These are phyloP conservation scores for Calypte anna DNA, from an alignment of 2,113 vertebrate genomes.

Conservation along the genomic window DNA sequence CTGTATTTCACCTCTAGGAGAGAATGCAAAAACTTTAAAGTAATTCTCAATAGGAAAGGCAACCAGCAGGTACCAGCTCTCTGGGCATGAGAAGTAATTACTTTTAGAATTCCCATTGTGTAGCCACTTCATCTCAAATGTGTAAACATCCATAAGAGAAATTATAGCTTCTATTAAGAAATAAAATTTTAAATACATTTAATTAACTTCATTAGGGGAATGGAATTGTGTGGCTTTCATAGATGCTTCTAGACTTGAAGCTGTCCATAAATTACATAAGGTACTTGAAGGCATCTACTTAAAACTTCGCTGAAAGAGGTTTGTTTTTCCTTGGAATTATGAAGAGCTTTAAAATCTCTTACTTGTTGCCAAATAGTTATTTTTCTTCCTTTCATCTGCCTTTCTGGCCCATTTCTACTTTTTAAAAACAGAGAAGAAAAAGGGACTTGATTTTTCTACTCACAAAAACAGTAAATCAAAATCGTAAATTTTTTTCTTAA, in stretches of 20 bases:
- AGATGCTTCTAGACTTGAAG: not conserved
- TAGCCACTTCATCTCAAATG: slow-evolving; percentile 11
- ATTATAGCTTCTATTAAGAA: slow-evolving; percentile 38
- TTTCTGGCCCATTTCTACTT: not conserved
- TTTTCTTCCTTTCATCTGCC: not conserved
- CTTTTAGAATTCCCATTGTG: slow-evolving; percentile 19
- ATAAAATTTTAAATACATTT: slow-evolving; percentile 21
- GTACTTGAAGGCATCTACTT: not conserved
- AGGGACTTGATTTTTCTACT: not conserved
- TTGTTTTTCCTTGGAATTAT: slow-evolving; percentile 10
- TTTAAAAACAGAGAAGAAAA: not conserved
- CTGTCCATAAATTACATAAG: not conserved
- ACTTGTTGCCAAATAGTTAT: not conserved
- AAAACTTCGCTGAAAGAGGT: slow-evolving; percentile 19
- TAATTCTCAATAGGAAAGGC: slow-evolving; percentile 41
- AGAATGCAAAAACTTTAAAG: slow-evolving; percentile 41
- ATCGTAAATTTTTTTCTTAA: rapidly evolving
- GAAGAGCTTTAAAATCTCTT: not conserved
- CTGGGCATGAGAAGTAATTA: slow-evolving; percentile 16
- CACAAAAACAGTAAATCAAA: not conserved
- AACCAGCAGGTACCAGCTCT: not conserved
- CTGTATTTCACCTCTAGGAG: slow-evolving; percentile 53
- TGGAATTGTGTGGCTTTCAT: not conserved
- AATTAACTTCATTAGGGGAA: slow-evolving; percentile 7
- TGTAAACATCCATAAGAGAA: slow-evolving; percentile 36